A percentile compares a stretch with the other conserved stretches of the same genome.
phyloP scores from a whole-genome alignment of 2,888 invertebrate genomes.

The Eristalis tenax region DNA sequence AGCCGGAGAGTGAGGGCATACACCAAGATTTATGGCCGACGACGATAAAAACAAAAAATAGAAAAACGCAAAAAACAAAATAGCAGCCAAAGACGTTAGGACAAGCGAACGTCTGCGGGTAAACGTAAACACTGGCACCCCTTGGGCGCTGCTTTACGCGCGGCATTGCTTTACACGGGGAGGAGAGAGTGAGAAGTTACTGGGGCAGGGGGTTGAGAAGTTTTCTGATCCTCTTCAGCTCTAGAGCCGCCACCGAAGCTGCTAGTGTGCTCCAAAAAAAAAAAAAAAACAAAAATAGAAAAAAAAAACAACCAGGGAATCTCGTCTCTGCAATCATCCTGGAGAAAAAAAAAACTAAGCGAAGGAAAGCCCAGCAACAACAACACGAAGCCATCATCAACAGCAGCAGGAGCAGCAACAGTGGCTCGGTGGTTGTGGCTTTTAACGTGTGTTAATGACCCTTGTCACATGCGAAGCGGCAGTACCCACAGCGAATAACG shows the following conservation, averaged over 20 bases:
- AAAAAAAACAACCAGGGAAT: slow-evolving; percentile 11
- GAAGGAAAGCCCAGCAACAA: neutral
- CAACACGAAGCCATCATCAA: slow-evolving; percentile 44
- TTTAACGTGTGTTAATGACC: slow-evolving; percentile 72
- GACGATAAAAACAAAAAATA: slow-evolving; percentile 69
- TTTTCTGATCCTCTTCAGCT: slow-evolving; percentile 3
- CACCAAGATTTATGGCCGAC: slow-evolving; percentile 64
- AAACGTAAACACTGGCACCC: slow-evolving; percentile 66
- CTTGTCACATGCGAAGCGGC: slow-evolving; percentile 68
- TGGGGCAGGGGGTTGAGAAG: slow-evolving; percentile 10
- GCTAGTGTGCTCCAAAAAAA: neutral
- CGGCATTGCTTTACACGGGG: too few relatives aligned
- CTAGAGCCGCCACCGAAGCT: neutral
- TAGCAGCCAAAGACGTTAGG: slow-evolving; percentile 54
- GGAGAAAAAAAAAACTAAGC: too few relatives aligned
- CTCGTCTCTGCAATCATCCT: slow-evolving; percentile 63
- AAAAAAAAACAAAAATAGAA: neutral
- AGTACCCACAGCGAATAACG: slow-evolving; percentile 15
- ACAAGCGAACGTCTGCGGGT: slow-evolving; percentile 63
- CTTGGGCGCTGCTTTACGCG: slow-evolving; percentile 8
- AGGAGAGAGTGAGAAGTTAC: too few relatives aligned
- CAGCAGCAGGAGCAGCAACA: slow-evolving; percentile 5
- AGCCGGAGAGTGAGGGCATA: slow-evolving; percentile 36
- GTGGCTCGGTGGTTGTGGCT: slow-evolving; percentile 31
- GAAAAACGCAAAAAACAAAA: slow-evolving; percentile 63